Evolutionary conservation across 2,888 invertebrate species (phyloP).

Genomic region (Hirtodrosophila alboralis): DNA sequence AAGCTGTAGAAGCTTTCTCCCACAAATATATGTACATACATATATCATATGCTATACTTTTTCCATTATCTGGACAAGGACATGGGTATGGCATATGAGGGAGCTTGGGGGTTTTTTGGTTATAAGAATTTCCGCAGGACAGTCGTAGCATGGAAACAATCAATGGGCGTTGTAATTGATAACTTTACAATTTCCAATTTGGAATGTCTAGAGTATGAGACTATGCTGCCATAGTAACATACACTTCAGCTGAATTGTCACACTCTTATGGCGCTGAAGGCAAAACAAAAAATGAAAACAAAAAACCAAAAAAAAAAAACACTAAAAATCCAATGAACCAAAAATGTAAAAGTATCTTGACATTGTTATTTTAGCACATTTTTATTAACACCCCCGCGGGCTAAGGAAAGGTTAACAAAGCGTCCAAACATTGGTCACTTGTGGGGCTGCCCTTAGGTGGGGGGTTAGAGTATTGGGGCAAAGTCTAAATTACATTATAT

Average conservation of each 20-base stretch:
- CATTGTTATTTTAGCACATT: constrained; percentile 52
- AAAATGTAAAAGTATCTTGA: constrained; percentile 58
- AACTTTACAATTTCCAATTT: constrained; percentile 60
- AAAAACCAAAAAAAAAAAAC: constrained; percentile 5
- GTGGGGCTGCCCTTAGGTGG: constrained; percentile 34
- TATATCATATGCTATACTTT: constrained; percentile 8
- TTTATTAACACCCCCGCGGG: constrained; percentile 39
- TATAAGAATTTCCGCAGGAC: no score
- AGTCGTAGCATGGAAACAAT: constrained; percentile 15
- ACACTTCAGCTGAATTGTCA: constrained; percentile 32
- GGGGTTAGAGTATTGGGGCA: not conserved
- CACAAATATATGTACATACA: not conserved
- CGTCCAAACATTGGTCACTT: constrained; percentile 35
- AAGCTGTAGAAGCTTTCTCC: constrained; percentile 12
- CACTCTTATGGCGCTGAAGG: no score
- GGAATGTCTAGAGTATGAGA: not conserved
- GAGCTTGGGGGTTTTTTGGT: no score
- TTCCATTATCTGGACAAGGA: constrained; percentile 12
- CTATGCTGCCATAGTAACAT: constrained; percentile 43
- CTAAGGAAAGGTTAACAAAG: constrained; percentile 30
- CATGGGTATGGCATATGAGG: not conserved
- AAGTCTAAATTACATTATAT: constrained; percentile 1
- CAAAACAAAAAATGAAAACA: no score
- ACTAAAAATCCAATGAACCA: constrained; percentile 49
- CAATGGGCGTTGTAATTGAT: constrained; percentile 59